Percentiles rank a stretch among this genome's conserved stretches.
These are phyloP conservation scores for Brachionichthys hirsutus DNA, from an alignment of 2,113 vertebrate species.

Conservation along the genomic window DNA sequence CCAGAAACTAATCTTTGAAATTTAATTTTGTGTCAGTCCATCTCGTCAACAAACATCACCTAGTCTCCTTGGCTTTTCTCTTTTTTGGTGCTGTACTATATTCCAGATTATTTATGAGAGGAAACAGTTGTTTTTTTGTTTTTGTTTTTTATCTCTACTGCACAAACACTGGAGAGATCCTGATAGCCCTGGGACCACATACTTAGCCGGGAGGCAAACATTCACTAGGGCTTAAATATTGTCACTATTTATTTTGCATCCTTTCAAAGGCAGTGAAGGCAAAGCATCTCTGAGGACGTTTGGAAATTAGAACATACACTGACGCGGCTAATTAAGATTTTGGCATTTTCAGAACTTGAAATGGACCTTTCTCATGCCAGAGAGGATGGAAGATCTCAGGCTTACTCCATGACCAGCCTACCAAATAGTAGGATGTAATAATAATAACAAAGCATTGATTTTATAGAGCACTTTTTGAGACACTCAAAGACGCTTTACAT, in stretches of 20 bases:
- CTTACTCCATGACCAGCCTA: neutral
- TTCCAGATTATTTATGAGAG: constrained; percentile 44
- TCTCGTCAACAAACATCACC: no score
- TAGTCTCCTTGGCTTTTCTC: no score
- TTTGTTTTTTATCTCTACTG: constrained; percentile 44
- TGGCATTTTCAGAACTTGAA: constrained; percentile 26
- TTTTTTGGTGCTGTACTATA: no score
- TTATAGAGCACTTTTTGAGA: no score
- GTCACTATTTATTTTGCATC: constrained; percentile 59
- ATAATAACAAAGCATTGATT: no score
- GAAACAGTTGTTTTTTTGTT: no score
- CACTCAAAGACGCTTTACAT: no score
- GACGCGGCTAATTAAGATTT: constrained; percentile 24
- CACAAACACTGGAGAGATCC: constrained; percentile 42
- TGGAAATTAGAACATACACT: constrained; percentile 24
- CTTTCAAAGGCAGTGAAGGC: constrained; percentile 46
- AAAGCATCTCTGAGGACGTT: constrained; percentile 42
- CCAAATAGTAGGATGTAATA: no score
- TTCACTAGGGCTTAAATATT: constrained; percentile 58
- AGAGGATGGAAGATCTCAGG: neutral
- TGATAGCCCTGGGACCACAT: constrained; percentile 38
- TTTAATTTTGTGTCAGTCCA: no score
- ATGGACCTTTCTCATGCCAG: neutral
- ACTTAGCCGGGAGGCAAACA: constrained; percentile 57
- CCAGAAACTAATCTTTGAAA: no score